These are phyloP conservation scores for Venturia canescens DNA, from an alignment of 1,140 invertebrate species.

Conservation along the genomic window DNA sequence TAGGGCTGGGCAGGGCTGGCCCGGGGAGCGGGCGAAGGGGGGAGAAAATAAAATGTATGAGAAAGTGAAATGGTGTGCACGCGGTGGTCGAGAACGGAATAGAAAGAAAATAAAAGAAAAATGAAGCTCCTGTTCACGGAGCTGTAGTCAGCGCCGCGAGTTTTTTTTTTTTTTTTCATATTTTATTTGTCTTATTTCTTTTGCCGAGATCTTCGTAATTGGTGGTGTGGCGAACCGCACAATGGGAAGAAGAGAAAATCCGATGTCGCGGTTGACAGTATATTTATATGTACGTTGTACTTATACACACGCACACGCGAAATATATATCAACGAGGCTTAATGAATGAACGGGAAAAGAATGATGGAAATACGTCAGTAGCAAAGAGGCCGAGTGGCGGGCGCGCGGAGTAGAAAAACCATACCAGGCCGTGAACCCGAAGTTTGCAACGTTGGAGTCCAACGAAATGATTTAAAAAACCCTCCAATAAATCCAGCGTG, in stretches of 20 bases:
- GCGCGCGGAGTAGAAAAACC: neutral
- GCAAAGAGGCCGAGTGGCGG: neutral
- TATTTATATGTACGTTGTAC: neutral
- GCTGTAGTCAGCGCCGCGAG: neutral
- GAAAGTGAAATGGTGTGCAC: conserved; percentile 3
- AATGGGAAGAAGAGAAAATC: neutral
- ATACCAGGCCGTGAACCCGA: no score
- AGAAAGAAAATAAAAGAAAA: neutral
- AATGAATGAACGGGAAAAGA: conserved; percentile 30
- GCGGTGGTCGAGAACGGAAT: neutral
- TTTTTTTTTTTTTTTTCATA: conserved; percentile 2
- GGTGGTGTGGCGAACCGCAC: neutral
- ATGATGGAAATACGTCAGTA: conserved; percentile 11
- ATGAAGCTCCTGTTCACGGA: neutral
- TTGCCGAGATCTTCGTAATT: conserved; percentile 40
- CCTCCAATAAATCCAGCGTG: no score
- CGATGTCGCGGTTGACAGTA: neutral
- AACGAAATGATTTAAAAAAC: no score
- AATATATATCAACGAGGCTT: conserved; percentile 10
- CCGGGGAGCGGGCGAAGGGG: neutral
- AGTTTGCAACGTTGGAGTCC: no score
- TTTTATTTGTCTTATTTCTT: neutral
- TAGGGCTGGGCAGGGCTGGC: neutral
- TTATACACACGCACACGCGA: neutral
- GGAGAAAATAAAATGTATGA: conserved; percentile 7